These are phyloP conservation scores for Chaenodraco wilsoni DNA, from an alignment of 2,797 vertebrate genomes.

Conservation along the genomic window DNA sequence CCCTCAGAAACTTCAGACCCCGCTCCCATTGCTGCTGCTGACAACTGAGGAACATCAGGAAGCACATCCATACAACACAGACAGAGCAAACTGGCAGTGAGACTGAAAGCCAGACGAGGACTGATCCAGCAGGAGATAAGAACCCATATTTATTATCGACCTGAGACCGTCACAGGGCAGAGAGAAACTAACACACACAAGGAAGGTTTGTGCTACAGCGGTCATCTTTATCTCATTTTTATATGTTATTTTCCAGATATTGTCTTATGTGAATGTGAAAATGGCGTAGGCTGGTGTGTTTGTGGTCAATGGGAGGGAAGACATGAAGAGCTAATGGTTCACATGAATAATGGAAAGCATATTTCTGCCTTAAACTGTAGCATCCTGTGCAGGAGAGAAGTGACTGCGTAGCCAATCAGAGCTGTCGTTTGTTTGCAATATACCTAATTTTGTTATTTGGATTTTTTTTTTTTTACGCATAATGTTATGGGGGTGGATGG, in stretches of 20 bases:
- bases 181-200: conserved; percentile 9
- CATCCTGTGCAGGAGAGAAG: conserved; percentile 28
- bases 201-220: conserved; percentile 29
- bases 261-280: conserved; percentile 53
- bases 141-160: conserved; percentile 51
- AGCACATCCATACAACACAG: conserved; percentile 12
- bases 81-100: conserved; percentile 23
- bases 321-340: conserved; percentile 22
- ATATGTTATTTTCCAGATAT: conserved; percentile 22
- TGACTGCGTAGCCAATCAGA: conserved; percentile 39
- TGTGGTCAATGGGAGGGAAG: conserved; percentile 22
- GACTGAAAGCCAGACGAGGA: conserved; percentile 30
- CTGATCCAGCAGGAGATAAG: conserved; percentile 22
- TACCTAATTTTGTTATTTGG: conserved; percentile 12
- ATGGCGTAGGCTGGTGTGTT: conserved; percentile 27
- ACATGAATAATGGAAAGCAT: conserved; percentile 12
- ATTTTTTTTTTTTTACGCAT: conserved; percentile 9
- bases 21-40: conserved; percentile 43
- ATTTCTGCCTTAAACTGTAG: conserved; percentile 75
- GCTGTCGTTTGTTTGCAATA: conserved; percentile 35
- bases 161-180: conserved; percentile 31
- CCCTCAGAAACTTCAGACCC: conserved; percentile 48
- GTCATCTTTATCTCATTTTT: conserved; percentile 35
- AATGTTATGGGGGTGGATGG: conserved; percentile 9
- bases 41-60: conserved; percentile 55